Percentiles rank a stretch among this genome's conserved stretches.
Conservation (phyloP, 2,113 vertebrate genomes). For the Megaceryle maxima region DNA sequence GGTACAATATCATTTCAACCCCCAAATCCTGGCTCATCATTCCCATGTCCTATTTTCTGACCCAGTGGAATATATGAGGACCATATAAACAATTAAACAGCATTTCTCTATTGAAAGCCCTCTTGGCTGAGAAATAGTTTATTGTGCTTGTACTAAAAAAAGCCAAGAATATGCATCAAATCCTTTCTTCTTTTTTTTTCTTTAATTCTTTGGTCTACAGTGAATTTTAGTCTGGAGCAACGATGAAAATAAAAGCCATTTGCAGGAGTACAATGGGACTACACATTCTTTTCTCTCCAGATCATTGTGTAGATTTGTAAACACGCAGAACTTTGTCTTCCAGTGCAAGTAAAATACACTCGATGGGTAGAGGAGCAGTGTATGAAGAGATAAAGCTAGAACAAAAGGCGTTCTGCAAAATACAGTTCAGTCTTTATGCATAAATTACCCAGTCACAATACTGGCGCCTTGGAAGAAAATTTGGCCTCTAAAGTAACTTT, state of each 20-base stretch:
- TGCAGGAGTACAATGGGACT: conserved; percentile 1
- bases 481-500: not conserved
- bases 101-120: not conserved
- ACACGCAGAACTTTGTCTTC: conserved; percentile 5
- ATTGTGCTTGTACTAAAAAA: not conserved
- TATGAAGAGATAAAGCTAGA: not conserved
- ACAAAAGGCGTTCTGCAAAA: not conserved
- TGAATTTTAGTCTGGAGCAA: not conserved
- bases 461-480: not conserved
- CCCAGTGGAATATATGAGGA: not conserved
- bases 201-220: not conserved
- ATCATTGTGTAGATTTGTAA: conserved; percentile 41
- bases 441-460: not conserved
- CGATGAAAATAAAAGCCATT: conserved; percentile 11
- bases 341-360: not conserved
- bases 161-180: not conserved
- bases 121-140: not conserved
- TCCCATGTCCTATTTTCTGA: not conserved
- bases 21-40: not conserved
- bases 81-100: not conserved
- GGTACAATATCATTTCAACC: not conserved
- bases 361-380: not conserved
- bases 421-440: not conserved
- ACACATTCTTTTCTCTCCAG: conserved; percentile 15
- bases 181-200: not conserved